Base-by-base conservation (phyloP, 2,113 vertebrate species). In the Corythornis madagascariensis region DNA sequence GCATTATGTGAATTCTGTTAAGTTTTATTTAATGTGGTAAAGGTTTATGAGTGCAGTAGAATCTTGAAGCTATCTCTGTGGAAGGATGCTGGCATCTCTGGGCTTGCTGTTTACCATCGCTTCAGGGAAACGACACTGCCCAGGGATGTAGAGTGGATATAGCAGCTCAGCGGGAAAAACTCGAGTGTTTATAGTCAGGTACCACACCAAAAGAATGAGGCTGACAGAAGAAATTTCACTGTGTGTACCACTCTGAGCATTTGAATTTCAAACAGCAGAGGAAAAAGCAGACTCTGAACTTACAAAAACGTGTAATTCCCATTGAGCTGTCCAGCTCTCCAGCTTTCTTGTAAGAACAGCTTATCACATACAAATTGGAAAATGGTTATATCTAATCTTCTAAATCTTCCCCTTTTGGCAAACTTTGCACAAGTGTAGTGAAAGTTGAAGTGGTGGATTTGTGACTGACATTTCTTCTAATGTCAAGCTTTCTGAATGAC, bases 401-500 rank as follows among this genome's bases (percentile, higher is more conserved):
- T 64, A 72, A 72, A 35, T 75, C 42, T 57, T 85, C 12, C 12
- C 3, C 24, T 80, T 64, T 20, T 28, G 43, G 13, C 45, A 53
- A 53, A 31, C 53, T 43, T 86, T 40, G 13, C 6, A 3, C 52
- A 22, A 8, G 17, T 3, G 31, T 67, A 25, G 31, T n/a, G 47
- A 35, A 35, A 40, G 42, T 61, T 76, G 16, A 57, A 48, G 33
- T 33, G n/a, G 7, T 74, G 48, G 40, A 10, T 92, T 80, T 86
- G 48, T 91, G 56, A 78, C 31, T 75, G 50, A 50, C 59, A 1
- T 78, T 64, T 88, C 28, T 84, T 74, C 77, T 92, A 18, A 72
- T 87, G 43, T 80, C 26, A 67, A 16, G 93, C 80, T 92, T 89
- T 83, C 38, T 69, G 38, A n/a, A 5, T 95, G 50, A 79, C 92